These are phyloP conservation scores for Macrophya alboannulata DNA, from an alignment of 2,888 invertebrate species.

Conservation along the genomic window DNA sequence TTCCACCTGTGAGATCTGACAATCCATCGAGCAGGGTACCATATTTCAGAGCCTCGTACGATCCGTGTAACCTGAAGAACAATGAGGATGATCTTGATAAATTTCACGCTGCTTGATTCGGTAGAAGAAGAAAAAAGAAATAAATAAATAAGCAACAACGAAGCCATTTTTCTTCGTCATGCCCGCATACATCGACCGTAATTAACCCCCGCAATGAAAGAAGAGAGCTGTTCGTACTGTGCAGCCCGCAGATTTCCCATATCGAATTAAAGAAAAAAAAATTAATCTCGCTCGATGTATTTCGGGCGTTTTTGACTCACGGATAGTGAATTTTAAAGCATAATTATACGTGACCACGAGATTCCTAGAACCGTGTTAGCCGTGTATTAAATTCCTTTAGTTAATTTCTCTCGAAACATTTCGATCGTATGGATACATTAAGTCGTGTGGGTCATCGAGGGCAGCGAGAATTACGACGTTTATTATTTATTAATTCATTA, in stretches of 20 bases:
- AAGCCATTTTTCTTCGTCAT: background rate
- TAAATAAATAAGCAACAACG: background rate
- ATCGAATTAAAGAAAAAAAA: background rate
- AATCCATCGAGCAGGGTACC: conserved; percentile 94
- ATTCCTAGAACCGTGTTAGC: background rate
- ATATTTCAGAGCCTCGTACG: conserved; percentile 96
- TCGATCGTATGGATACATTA: background rate
- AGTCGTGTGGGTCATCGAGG: conserved; percentile 24
- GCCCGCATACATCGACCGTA: conserved; percentile 24
- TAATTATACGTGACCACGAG: background rate
- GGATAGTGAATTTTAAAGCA: background rate
- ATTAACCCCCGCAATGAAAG: conserved; percentile 29
- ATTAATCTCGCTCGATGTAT: background rate
- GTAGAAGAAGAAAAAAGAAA: background rate
- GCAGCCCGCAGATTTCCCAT: conserved; percentile 5
- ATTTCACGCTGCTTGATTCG: background rate
- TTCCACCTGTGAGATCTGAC: conserved; percentile 94
- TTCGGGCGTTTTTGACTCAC: background rate
- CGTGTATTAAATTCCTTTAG: background rate
- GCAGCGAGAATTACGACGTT: background rate
- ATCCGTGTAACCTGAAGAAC: conserved; percentile 90
- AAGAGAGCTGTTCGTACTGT: conserved; percentile 29
- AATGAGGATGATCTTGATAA: background rate
- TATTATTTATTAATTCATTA: conserved; percentile 45
- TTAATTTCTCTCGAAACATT: background rate